Evolutionary conservation across 2,797 vertebrate genomes (phyloP).

Genomic region (Muscicapa comitata): DNA sequence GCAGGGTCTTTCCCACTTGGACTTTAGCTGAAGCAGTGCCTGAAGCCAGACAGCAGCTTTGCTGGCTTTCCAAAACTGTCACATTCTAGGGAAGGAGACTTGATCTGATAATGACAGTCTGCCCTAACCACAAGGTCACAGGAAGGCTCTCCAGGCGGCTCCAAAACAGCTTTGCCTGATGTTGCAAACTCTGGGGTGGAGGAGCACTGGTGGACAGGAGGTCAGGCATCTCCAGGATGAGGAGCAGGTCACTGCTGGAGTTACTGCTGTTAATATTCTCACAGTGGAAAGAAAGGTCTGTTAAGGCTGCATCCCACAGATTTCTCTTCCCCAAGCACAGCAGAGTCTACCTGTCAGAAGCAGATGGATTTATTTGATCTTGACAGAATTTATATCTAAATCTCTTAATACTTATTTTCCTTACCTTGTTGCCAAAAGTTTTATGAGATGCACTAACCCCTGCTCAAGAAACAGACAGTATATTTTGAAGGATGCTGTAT

Average conservation of each 20-base stretch:
- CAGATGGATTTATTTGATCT: slow-evolving; percentile 22
- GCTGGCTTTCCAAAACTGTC: not conserved
- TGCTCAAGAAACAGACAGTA: slow-evolving; percentile 9
- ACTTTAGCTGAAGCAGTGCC: not conserved
- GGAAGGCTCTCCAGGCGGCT: not conserved
- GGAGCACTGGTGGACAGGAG: not conserved
- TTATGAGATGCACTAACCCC: slow-evolving; percentile 29
- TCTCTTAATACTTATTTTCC: slow-evolving; percentile 47
- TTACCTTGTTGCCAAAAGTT: slow-evolving; percentile 20
- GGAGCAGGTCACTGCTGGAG: not conserved
- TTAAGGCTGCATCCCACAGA: not conserved
- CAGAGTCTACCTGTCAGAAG: not conserved
- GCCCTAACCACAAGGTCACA: not conserved
- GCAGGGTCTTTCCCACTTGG: not conserved
- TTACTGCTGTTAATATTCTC: not conserved
- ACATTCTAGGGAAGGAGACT: not conserved
- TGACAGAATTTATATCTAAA: slow-evolving; percentile 43
- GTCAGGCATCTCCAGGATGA: not conserved
- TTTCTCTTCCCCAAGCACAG: not conserved
- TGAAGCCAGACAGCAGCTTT: not conserved
- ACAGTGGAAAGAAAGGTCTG: not conserved
- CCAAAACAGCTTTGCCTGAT: not conserved
- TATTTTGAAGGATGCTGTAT: slow-evolving; percentile 43
- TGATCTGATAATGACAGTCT: not conserved
- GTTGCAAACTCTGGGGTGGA: not conserved